Evolutionary conservation across 2,888 invertebrate species (phyloP), one percentile per base, ranked within the genome.

Genomic region (Hirtodrosophila cameraria): DNA sequence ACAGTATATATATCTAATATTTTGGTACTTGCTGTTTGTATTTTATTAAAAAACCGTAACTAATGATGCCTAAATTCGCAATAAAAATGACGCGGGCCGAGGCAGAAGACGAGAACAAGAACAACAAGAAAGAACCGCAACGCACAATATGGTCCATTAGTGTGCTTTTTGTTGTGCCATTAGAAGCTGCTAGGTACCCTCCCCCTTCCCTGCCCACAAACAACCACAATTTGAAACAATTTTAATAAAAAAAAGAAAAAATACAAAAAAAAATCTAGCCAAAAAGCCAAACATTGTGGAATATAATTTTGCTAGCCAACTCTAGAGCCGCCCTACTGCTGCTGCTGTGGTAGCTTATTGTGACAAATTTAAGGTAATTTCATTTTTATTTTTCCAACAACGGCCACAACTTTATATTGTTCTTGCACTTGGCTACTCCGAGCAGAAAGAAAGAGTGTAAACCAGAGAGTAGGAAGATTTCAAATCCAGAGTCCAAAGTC

Each of bases 301-400:
- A 59, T 45, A 38, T 52, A n/a, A n/a, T 38, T 52, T 23, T 31
- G 30, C 52, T 54, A 33, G 35, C 25, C 43, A 55, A 9, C n/a
- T 16, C 48, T 61, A 50, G 43, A 16, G 62, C 23, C 23, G 6
- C 23, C n/a, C n/a, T n/a, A n/a, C n/a, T n/a, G n/a, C 13, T 25
- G n/a, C 52, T 13, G 31, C 54, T 55, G 73, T 57, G 66, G 67
- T 65, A 38, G 86, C 87, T 73, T 87, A 87, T 82, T 82, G 87
- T 83, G 82, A 83, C 82, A 83, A 87, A 87, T 83, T 87, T 83
- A 79, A 86, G 86, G 86, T 87, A 83, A 83, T 83, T 83, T 87
- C 74, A 80, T 83, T 83, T 87, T 86, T 87, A 86, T 87, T 79
- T 73, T 68, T 42, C 46, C 62, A 75, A 75, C 64, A 75, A 70